Conservation (phyloP, 1,140 invertebrate species). For the Pteromalus puparum region DNA sequence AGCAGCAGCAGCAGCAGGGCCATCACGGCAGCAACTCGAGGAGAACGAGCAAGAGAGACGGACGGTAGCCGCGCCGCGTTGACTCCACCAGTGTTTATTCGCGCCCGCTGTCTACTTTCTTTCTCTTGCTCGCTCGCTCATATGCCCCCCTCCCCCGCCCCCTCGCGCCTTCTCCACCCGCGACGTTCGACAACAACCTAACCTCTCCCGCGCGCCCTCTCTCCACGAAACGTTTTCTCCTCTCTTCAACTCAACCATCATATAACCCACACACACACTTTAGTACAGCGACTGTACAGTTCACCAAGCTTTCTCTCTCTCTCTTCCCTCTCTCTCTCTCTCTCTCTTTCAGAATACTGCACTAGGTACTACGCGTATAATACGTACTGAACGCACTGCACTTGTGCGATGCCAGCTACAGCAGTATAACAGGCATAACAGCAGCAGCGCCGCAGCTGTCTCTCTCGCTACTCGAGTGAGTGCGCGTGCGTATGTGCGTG, state of each 20-base stretch:
- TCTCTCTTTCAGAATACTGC: neutral
- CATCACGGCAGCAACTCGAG: neutral
- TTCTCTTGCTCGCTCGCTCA: constrained; percentile 29
- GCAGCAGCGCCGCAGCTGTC: constrained; percentile 1
- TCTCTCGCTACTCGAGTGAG: neutral
- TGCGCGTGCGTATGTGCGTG: neutral
- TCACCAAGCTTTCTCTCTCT: neutral
- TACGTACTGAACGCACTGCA: neutral
- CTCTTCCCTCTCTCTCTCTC: neutral
- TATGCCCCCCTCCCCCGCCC: constrained; percentile 12
- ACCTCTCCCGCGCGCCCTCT: constrained; percentile 38
- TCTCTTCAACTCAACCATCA: neutral
- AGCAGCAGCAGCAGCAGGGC: too few species aligned
- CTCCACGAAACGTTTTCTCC: constrained; percentile 34
- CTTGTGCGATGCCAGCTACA: neutral
- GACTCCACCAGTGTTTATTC: constrained; percentile 76
- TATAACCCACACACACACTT: neutral
- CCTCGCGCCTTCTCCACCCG: neutral
- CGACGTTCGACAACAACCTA: constrained; percentile 29
- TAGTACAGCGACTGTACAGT: neutral
- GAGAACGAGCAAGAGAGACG: constrained; percentile 7
- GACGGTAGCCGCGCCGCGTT: constrained; percentile 60
- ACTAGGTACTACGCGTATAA: neutral
- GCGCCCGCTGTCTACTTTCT: constrained; percentile 56
- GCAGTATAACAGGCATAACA: too few species aligned